Evolutionary conservation across 2,888 invertebrate genomes (phyloP).

Genomic region (Digitonthophagus gazella): DNA sequence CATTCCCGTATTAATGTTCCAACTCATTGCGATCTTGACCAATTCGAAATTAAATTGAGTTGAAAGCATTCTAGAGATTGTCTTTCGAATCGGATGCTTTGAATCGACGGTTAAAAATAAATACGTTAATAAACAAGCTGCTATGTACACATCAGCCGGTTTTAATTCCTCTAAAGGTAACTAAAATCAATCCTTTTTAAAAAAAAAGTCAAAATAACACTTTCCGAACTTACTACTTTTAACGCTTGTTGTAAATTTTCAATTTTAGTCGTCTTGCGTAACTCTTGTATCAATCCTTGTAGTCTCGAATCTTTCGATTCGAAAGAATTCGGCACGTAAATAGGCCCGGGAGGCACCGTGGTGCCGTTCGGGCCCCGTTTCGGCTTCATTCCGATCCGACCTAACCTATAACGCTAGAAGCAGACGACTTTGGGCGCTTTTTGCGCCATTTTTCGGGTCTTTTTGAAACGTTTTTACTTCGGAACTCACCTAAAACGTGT

Average conservation of each 20-base stretch:
- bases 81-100: slow-evolving; percentile 37
- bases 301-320: slow-evolving; percentile 21
- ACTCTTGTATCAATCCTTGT: slow-evolving; percentile 21
- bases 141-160: slow-evolving; percentile 14
- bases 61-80: slow-evolving; percentile 32
- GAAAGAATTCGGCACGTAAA: slow-evolving; percentile 17
- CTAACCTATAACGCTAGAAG: no score
- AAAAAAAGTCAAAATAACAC: not conserved
- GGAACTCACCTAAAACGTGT: not conserved
- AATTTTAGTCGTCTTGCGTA: slow-evolving; percentile 16
- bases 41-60: slow-evolving; percentile 24
- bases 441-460: no score
- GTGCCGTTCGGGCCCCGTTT: slow-evolving; percentile 11
- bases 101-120: slow-evolving; percentile 30
- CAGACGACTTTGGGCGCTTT: no score
- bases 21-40: slow-evolving; percentile 16
- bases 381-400: slow-evolving; percentile 16
- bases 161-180: slow-evolving; percentile 19
- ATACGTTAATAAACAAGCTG: slow-evolving; percentile 26
- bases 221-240: slow-evolving; percentile 23
- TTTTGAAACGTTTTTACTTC: no score
- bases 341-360: slow-evolving; percentile 1
- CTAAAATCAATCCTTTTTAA: slow-evolving; percentile 20
- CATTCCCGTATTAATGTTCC: slow-evolving; percentile 22
- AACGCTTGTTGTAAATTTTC: slow-evolving; percentile 22